Conservation (phyloP, 2,888 invertebrate species). For the Coenonympha glycerion region DNA sequence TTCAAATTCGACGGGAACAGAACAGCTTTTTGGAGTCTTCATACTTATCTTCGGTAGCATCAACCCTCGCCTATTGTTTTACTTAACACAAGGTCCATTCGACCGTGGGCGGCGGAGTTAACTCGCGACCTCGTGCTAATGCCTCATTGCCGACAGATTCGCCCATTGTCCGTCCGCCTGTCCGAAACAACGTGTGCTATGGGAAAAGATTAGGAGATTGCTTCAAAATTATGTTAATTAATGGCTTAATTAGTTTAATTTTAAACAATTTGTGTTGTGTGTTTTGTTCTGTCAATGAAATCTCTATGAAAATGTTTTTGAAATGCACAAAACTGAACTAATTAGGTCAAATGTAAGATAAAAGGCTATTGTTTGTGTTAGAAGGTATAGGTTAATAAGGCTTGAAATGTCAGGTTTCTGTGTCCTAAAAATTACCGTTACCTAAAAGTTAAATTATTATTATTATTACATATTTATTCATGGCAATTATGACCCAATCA, state of each 20-base stretch:
- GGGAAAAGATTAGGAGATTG: constrained; percentile 2
- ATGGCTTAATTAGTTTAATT: not conserved
- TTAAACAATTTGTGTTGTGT: no score
- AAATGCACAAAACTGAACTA: no score
- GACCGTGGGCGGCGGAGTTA: not conserved
- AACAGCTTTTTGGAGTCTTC: not conserved
- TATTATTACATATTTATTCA: no score
- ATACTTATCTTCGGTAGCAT: not conserved
- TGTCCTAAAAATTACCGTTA: no score
- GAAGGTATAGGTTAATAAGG: no score
- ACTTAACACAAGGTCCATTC: constrained; percentile 3
- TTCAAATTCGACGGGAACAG: not conserved
- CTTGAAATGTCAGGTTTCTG: no score
- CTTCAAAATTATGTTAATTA: not conserved
- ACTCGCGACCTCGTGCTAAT: constrained; percentile 21
- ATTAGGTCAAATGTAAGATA: no score
- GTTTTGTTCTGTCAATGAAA: no score
- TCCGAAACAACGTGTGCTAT: not conserved
- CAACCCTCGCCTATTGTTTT: constrained; percentile 4
- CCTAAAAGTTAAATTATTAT: no score
- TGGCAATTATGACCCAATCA: no score
- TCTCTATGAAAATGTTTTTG: no score
- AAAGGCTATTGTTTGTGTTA: no score
- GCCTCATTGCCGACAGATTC: constrained; percentile 24
- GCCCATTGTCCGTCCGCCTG: constrained; percentile 20